Conservation (phyloP, 2,888 invertebrate genomes). For the Callyntrura sp. region DNA sequence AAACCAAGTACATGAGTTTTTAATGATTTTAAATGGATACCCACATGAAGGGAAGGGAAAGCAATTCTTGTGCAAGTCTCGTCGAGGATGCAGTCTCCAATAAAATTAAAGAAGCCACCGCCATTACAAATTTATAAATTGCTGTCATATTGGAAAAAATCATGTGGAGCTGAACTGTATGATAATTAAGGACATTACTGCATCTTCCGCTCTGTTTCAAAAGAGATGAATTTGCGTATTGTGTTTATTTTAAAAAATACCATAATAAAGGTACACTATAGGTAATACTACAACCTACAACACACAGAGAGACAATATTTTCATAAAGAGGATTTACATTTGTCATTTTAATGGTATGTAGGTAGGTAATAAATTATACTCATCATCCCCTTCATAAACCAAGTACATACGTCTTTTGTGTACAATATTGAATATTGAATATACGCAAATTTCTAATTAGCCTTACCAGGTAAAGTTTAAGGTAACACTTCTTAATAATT, state of each 20-base stretch:
- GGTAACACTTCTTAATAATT: background rate
- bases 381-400: background rate
- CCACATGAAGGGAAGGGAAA: too few species aligned
- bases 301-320: background rate
- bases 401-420: constrained; percentile 35
- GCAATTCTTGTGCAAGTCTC: too few species aligned
- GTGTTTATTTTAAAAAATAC: constrained; percentile 12
- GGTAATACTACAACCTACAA: background rate
- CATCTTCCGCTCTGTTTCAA: background rate
- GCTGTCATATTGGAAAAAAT: too few species aligned
- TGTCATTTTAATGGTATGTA: background rate
- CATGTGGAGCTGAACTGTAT: too few species aligned
- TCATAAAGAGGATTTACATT: background rate
- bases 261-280: background rate
- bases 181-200: too few species aligned
- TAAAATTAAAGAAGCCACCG: too few species aligned
- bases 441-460: background rate
- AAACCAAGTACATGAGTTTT: too few species aligned
- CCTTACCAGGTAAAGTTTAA: background rate
- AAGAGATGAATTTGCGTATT: background rate
- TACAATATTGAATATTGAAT: background rate
- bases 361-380: background rate
- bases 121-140: too few species aligned
- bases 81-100: too few species aligned
- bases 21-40: too few species aligned